Evolutionary conservation across 2,888 invertebrate species (phyloP), one percentile per base, ranked within the genome.

Genomic region (Lasioglossum lativentre): DNA sequence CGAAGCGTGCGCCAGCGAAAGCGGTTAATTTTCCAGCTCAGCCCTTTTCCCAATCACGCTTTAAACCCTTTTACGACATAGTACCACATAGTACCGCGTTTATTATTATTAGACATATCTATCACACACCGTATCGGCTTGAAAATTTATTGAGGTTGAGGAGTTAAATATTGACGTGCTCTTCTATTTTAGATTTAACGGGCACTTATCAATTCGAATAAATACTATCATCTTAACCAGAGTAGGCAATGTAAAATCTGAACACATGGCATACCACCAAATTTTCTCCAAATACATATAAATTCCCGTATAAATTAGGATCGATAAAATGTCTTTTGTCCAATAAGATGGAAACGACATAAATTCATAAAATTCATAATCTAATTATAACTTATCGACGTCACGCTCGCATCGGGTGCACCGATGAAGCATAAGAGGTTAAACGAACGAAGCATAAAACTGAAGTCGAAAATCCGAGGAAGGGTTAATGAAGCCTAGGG

Each of bases 401-500:
- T 30, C 63, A 63, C 30, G 63, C 30, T 27, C 63, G 30, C 27
- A 16, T 30, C 27, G 16, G 27, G 63, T 16, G 30, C 16, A 2
- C 30, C 63, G 2, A 6, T 16, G 5, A 63, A 30, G 16, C 27
- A 6, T 30, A 16, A 27, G 30, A 30, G 16, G 14, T 16, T 63
- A 30, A 30, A 16, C 63, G 27, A 63, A 63, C 27, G 30, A 30
- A 16, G 63, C 63, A 16, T 30, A 66, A 66, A 66, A 34, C 66
- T 30, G 10, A 23, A 23, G 66, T 34, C 19, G 34, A 34, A 66
- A 66, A 66, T 66, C 66, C 66, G 30, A 19, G 66, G 66, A 34
- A 45, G 45, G 63, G 70, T 84, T 80, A 80, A 85, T 30, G 85
- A 84, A 84, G 76, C 38, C 68, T 68, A 68, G 73, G 66, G 77